Evolutionary conservation across 2,113 vertebrate genomes (phyloP), one percentile per base, ranked within the genome.

Genomic region (Gopherus flavomarginatus): DNA sequence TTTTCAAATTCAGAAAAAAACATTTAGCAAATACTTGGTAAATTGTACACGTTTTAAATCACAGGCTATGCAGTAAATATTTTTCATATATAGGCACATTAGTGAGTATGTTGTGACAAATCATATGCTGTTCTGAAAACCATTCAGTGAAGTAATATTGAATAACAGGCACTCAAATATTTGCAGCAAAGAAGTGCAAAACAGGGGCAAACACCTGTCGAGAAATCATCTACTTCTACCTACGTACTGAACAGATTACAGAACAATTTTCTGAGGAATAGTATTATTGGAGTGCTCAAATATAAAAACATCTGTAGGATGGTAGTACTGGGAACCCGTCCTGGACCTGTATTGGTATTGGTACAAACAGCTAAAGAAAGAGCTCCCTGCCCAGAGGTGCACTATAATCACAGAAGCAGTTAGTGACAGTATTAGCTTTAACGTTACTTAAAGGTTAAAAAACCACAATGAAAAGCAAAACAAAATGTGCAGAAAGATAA

Each of bases 371-470:
- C 26, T 12, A 19, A n/a, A n/a, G n/a, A n/a, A 9, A 8, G 35
- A 69, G 47, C 35, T 69, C 17, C 35, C 65, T 38, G 35, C 35
- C 65, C 65, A 69, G 92, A 97, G 97, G 95, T 93, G 82, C 88
- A 59, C 93, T 94, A 87, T 89, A 92, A 90, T 54, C 96, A 96
- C 92, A 94, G 97, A 97, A 96, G 96, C 96, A 95, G 94, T 90
- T 88, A 93, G 90, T 97, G 96, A 97, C 97, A 97, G 89, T 93
- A 96, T 94, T 94, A 97, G 94, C 94, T 94, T 96, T 91, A 96
- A 96, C 65, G 79, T 84, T 85, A 95, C 95, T 88, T 96, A 96
- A 26, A 5, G n/a, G 42, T 82, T 83, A 69, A 86, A 81, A 54
- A 22, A 8, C 3, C 13, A 50, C 13, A 50, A 29, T 3, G 7